Conservation (phyloP, 1,140 invertebrate species). For the Diplogasteroides magnus region DNA sequence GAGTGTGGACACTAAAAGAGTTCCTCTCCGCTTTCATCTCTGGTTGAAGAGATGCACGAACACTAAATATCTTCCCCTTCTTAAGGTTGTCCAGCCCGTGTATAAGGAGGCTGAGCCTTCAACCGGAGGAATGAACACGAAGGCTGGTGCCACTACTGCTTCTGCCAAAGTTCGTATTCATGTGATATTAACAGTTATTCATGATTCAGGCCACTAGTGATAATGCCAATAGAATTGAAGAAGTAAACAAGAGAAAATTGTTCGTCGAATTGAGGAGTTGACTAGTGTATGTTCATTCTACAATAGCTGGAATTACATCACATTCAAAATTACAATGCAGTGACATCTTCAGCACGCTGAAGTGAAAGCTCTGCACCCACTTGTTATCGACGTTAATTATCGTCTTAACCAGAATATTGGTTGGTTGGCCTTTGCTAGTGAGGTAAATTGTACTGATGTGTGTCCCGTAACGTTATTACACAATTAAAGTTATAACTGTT, state of each 20-base stretch:
- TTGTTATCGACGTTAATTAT: conserved; percentile 21
- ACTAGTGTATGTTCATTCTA: background rate
- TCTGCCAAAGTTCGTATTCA: conserved; percentile 1
- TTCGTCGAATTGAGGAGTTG: conserved; percentile 25
- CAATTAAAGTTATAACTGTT: no score
- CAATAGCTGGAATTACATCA: no score
- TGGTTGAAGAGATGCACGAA: no score
- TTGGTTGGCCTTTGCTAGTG: conserved; percentile 29
- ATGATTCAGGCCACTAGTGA: conserved; percentile 18
- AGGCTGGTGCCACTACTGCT: conserved; percentile 14
- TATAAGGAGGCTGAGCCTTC: background rate
- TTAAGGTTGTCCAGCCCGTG: background rate
- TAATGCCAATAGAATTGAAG: conserved; percentile 20
- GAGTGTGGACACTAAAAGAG: no score
- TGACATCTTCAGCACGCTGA: conserved; percentile 5
- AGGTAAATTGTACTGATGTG: no score
- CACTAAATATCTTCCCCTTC: no score
- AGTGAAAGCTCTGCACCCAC: conserved; percentile 14
- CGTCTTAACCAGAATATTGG: conserved; percentile 10
- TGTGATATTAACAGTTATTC: background rate
- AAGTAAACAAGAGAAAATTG: conserved; percentile 18
- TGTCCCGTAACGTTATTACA: no score
- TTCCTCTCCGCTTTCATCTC: no score
- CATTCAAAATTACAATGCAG: no score
- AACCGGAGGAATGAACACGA: conserved; percentile 13